Evolutionary conservation across 2,888 invertebrate species (phyloP).

Genomic region (Taphrorychus bicolor): DNA sequence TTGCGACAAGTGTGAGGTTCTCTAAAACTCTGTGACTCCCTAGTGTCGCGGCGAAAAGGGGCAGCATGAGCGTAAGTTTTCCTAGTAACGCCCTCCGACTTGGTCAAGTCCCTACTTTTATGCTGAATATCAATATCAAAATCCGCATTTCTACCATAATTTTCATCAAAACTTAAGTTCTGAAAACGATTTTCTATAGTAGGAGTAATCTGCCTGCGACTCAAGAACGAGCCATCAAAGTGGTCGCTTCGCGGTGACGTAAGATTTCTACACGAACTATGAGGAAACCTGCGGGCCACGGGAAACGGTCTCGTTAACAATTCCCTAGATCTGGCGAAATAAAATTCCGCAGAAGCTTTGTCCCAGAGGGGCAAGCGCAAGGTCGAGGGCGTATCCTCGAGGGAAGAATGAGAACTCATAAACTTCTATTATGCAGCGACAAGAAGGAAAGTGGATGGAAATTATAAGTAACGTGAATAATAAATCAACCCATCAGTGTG

Average conservation of each 20-base stretch:
- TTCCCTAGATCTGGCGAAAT: conserved; percentile 75
- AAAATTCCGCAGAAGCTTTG: conserved; percentile 76
- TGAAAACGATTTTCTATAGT: conserved; percentile 50
- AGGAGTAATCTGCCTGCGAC: conserved; percentile 34
- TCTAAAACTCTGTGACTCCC: conserved; percentile 38
- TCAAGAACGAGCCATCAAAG: conserved; percentile 33
- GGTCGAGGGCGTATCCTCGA: conserved; percentile 60
- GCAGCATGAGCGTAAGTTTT: conserved; percentile 52
- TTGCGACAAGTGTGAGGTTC: conserved; percentile 22
- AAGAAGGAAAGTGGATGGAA: background rate
- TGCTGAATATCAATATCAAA: conserved; percentile 47
- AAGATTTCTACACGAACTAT: conserved; percentile 57
- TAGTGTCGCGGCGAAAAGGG: conserved; percentile 45
- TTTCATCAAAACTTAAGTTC: conserved; percentile 52
- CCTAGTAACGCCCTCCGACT: conserved; percentile 59
- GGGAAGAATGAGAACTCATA: conserved; percentile 62
- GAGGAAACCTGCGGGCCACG: conserved; percentile 48
- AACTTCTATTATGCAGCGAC: conserved; percentile 37
- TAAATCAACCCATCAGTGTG: background rate
- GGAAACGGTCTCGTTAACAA: conserved; percentile 68
- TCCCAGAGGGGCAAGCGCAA: conserved; percentile 73
- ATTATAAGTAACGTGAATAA: background rate
- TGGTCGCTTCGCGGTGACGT: conserved; percentile 10
- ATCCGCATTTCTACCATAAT: conserved; percentile 38
- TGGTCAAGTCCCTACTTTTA: conserved; percentile 57